Evolutionary conservation across 1,140 invertebrate genomes (phyloP).

Genomic region (Hylaeus anthracinus): DNA sequence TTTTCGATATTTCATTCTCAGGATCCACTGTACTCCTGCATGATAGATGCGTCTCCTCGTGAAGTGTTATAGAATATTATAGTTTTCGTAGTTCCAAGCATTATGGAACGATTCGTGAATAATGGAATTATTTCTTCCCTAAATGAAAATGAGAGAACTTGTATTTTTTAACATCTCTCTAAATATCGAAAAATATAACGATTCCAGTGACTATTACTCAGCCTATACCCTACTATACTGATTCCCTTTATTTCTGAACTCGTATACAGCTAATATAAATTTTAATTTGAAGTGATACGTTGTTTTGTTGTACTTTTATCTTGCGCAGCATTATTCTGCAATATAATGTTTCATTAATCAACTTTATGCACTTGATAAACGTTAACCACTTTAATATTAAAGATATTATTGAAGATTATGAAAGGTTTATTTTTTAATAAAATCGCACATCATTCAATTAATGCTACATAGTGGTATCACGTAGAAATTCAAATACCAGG

Average conservation of each 20-base stretch:
- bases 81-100: slow-evolving; percentile 14
- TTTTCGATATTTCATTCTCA: slow-evolving; percentile 65
- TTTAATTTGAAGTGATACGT: no score
- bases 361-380: no score
- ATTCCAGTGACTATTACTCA: no score
- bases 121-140: neutral
- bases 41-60: slow-evolving; percentile 54
- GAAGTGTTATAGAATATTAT: neutral
- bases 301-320: no score
- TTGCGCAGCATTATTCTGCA: no score
- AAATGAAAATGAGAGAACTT: neutral
- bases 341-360: neutral
- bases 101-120: neutral
- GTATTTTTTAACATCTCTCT: neutral
- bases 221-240: no score
- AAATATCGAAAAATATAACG: neutral
- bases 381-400: neutral
- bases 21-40: slow-evolving; percentile 9
- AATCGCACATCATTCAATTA: neutral
- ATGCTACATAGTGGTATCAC: neutral
- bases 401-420: neutral
- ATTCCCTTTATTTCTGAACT: no score
- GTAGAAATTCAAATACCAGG: neutral
- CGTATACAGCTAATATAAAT: no score
- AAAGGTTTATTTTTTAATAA: no score